Evolutionary conservation across 2,113 vertebrate species (phyloP).

Genomic region (human (Homo sapiens)): GRCh38 chr20:34946001-34946500

Average conservation of each 20-base stretch:
- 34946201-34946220: neutral
- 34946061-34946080: conserved; percentile 93
- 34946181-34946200: neutral
- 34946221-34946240: neutral
- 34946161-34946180: neutral
- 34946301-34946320: neutral
- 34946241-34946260: neutral
- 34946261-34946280: neutral
- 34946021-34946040: conserved; percentile 92
- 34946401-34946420: neutral
- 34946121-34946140: neutral
- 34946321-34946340: neutral
- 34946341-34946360: neutral
- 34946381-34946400: conserved; percentile 11
- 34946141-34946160: neutral
- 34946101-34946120: conserved; percentile 47
- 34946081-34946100: conserved; percentile 93
- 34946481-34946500: conserved; percentile 24
- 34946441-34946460: conserved; percentile 10
- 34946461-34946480: neutral
- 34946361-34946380: neutral
- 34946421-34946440: neutral
- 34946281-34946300: neutral
- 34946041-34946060: conserved; percentile 87
- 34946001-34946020: conserved; percentile 93